Conservation (phyloP, 2,888 invertebrate genomes). For the Rhagonycha lutea region DNA sequence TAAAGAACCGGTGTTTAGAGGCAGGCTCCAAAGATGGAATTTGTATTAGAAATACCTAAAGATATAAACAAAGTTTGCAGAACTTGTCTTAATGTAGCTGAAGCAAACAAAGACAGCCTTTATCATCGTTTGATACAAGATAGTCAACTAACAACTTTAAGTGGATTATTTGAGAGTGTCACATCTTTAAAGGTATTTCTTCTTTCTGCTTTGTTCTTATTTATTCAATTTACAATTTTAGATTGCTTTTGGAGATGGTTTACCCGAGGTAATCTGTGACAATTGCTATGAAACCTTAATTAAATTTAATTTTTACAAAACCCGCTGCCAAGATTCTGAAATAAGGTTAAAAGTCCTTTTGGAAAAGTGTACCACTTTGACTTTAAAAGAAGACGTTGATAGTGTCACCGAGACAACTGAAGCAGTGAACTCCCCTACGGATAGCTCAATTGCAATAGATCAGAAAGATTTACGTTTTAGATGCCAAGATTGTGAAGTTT, state of each 20-base stretch:
- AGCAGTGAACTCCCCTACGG: not conserved
- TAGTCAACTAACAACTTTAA: slow-evolving; percentile 22
- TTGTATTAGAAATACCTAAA: slow-evolving; percentile 34
- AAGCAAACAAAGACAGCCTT: slow-evolving; percentile 14
- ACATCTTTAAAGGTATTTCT: slow-evolving; percentile 20
- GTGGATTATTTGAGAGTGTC: slow-evolving; percentile 28
- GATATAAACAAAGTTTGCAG: slow-evolving; percentile 37
- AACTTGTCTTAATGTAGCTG: slow-evolving; percentile 33
- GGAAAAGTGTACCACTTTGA: not conserved
- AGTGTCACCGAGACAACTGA: not conserved
- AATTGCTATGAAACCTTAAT: slow-evolving; percentile 34
- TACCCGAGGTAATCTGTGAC: slow-evolving; percentile 38
- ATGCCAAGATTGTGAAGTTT: not conserved
- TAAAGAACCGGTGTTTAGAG: no score
- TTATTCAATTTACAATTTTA: slow-evolving; percentile 10
- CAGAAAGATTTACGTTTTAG: not conserved
- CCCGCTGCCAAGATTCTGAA: slow-evolving; percentile 37
- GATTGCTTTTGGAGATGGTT: slow-evolving; percentile 35
- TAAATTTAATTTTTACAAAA: slow-evolving; percentile 34
- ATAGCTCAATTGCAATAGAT: not conserved
- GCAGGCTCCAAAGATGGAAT: slow-evolving; percentile 18
- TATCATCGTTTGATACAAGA: slow-evolving; percentile 22
- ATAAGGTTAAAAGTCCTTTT: slow-evolving; percentile 5
- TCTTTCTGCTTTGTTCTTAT: not conserved
- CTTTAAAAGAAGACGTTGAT: not conserved